Evolutionary conservation across 2,888 invertebrate species (phyloP), one percentile per base, ranked within the genome.

Genomic region (Callyntrura sp.): DNA sequence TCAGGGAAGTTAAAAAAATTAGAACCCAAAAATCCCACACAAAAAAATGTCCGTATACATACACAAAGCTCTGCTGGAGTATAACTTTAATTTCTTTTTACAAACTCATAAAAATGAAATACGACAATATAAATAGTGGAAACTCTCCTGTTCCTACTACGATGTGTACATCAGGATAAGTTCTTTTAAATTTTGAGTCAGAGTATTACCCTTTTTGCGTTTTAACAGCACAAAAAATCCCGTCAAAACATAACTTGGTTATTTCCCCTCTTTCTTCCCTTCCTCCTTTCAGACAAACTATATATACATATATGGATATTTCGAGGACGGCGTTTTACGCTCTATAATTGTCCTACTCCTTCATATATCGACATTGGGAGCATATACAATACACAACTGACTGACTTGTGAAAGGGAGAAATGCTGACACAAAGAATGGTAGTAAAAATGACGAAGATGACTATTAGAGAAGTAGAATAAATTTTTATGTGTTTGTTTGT

Each of bases 401-500:
- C n/a, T n/a, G n/a, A n/a, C n/a, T n/a, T n/a, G n/a, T n/a, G n/a
- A 51, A 65, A 55, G 43, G n/a, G 9, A 14, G 48, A 70, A 5
- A 83, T 23, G 60, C 81, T 81, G 81, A 81, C 60, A 60, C 23
- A 28, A 79, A 48, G 45, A 45, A 35, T 35, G 35, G 14, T 62
- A 11, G 65, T 83, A 73, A 88, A 62, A 88, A 20, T 23, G 25
- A 23, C 9, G 9, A 17, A 73, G 48, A 78, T 62, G 28, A 68
- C 68, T 23, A 70, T 70, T 68, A 88, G 78, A 90, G 88, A 82
- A 25, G 70, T 14, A 17, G 84, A 70, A 70, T 70, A 57, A 25
- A 78, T 57, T 88, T 90, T 90, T 90, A 90, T 88, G 73, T 68
- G 17, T 88, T 90, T 90, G 88, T 90, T 90, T 90, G 90, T 90